phyloP scores from a whole-genome alignment of 2,113 vertebrate genomes.

The Bubo blakistoni region DNA sequence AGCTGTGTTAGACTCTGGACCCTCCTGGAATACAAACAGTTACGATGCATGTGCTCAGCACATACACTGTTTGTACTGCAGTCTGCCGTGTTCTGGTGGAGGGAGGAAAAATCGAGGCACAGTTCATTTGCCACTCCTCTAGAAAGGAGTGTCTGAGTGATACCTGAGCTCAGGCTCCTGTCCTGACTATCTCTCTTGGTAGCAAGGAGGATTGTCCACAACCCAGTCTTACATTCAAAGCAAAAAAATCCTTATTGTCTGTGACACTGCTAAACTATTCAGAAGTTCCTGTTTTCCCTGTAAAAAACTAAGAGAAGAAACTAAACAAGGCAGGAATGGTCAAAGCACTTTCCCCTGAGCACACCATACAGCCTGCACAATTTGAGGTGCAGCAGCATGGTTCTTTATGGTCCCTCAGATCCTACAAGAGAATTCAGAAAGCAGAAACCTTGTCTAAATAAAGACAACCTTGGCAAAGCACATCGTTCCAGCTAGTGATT shows the following conservation, averaged over 20 bases:
- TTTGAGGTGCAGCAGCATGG: neutral
- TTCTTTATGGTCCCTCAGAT: neutral
- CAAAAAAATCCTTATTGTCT: neutral
- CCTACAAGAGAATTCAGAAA: neutral
- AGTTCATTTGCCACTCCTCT: neutral
- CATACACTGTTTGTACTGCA: rapidly evolving
- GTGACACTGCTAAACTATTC: neutral
- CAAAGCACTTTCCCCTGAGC: neutral
- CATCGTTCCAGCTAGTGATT: neutral
- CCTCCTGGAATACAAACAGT: neutral
- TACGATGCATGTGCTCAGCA: neutral
- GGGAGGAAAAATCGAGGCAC: neutral
- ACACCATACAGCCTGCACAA: neutral
- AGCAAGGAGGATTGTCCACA: neutral
- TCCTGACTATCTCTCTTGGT: neutral
- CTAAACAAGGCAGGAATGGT: neutral
- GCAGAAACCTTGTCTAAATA: slow-evolving; percentile 50
- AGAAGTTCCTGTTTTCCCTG: neutral
- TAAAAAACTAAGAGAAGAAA: neutral
- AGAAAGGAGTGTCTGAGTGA: neutral
- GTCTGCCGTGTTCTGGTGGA: neutral
- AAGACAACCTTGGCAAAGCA: slow-evolving; percentile 50
- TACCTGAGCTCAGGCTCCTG: neutral
- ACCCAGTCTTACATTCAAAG: neutral
- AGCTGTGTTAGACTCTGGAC: neutral